A percentile compares a stretch with the other conserved stretches of the same genome.
Conservation (phyloP, 2,797 vertebrate genomes). For the Chrosomus eos region DNA sequence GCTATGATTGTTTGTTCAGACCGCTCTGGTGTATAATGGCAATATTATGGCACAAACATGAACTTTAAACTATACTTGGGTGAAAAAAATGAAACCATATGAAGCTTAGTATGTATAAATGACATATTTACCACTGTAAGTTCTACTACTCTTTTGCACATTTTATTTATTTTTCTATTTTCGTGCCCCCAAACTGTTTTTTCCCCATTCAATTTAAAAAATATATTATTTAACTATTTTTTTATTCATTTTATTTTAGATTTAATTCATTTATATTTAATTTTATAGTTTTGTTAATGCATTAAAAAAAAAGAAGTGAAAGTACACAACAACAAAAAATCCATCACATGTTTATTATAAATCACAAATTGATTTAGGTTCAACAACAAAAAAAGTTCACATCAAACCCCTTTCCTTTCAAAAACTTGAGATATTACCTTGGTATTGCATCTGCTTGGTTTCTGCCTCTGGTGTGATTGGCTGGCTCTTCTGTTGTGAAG, state of each 20-base stretch:
- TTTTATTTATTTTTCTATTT: neutral
- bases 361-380: neutral
- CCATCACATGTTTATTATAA: neutral
- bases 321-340: neutral
- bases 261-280: neutral
- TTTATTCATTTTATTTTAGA: neutral
- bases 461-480: slow-evolving; percentile 66
- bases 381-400: neutral
- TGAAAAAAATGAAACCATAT: neutral
- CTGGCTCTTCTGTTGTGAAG: slow-evolving; percentile 51
- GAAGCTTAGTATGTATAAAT: neutral
- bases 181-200: too few relatives aligned
- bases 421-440: neutral
- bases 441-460: neutral
- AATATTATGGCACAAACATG: slow-evolving; percentile 5
- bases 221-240: neutral
- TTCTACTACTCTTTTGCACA: neutral
- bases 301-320: neutral
- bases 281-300: neutral
- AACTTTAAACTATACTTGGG: neutral
- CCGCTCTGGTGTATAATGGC: neutral
- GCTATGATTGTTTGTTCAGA: neutral
- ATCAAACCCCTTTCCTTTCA: neutral
- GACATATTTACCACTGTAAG: neutral
- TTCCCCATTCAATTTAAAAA: neutral